Base-by-base conservation (phyloP, 2,888 invertebrate species). In the Catocala fraxini region DNA sequence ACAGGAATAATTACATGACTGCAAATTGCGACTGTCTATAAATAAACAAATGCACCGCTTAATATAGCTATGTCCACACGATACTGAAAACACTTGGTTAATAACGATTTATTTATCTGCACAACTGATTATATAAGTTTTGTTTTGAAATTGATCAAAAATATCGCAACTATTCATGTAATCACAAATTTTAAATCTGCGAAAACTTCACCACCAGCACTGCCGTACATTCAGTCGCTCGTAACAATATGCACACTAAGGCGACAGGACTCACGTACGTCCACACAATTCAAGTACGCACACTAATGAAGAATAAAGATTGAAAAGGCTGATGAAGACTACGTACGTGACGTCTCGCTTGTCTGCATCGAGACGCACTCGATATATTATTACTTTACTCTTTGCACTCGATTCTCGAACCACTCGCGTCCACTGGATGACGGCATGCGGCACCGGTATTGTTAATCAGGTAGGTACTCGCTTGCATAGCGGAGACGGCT, bases 21-120 rank as follows among this genome's bases (percentile, higher is more conserved):
- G 90, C 88, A 88, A 91, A 89, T 88, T 89, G 86, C 89, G 87
- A 86, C 88, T 83, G 87, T 92, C 94, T 94, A 94, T 92, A 94
- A 94, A 94, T 94, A 94, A 94, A 94, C 94, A 94, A 94, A 78
- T 90, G 91, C 87, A 87, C 85, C 83, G 87, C 86, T 83, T 79
- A 79, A 70, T 82, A 80, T 63, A 85, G 81, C 80, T 82, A 86
- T 73, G 78, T 78, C 70, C 81, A 79, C 83, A 81, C 73, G 71
- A 76, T 70, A 75, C 48, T 64, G 53, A 62, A 70, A 77, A 68
- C 75, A 73, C 61, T 69, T 63, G 51, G 64, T 65, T 55, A 66
- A 51, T 54, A 65, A 59, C 65, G 65, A 63, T 59, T 63, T 56
- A 57, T 64, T 74, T 48, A 60, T 63, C 6, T 55, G n/a, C 61